Percentiles rank a stretch among this genome's conserved stretches.
These are phyloP conservation scores for Anabacerthia variegaticeps DNA, from an alignment of 2,797 vertebrate species.

Conservation along the genomic window DNA sequence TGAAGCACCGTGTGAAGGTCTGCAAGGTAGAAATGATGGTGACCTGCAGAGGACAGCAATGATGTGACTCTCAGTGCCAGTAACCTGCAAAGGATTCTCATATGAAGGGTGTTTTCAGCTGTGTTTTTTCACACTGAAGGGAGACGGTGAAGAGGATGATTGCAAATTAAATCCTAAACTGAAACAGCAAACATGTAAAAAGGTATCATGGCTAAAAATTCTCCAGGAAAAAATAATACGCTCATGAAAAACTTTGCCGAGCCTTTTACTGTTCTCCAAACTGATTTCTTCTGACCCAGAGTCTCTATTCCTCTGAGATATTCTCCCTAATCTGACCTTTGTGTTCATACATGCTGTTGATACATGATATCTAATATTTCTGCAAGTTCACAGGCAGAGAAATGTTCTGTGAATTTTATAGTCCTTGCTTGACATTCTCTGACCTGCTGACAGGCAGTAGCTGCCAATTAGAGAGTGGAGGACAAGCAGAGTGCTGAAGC, in stretches of 20 bases:
- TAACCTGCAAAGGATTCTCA: background rate
- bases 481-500: background rate
- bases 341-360: background rate
- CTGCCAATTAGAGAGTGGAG: background rate
- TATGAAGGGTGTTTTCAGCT: background rate
- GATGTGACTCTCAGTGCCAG: background rate
- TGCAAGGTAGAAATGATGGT: background rate
- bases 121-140: background rate
- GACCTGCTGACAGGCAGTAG: background rate
- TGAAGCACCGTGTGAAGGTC: background rate
- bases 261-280: background rate
- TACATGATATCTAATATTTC: background rate
- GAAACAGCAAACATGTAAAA: background rate
- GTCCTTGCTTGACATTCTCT: background rate
- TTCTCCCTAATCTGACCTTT: background rate
- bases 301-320: background rate
- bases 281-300: background rate
- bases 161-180: background rate
- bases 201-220: background rate
- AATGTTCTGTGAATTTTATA: background rate
- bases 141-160: background rate
- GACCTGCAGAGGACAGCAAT: background rate
- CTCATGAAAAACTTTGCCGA: background rate
- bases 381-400: background rate
- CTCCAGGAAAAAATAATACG: background rate